phyloP scores from a whole-genome alignment of 2,797 vertebrate species.

The Delichon dasypus region DNA sequence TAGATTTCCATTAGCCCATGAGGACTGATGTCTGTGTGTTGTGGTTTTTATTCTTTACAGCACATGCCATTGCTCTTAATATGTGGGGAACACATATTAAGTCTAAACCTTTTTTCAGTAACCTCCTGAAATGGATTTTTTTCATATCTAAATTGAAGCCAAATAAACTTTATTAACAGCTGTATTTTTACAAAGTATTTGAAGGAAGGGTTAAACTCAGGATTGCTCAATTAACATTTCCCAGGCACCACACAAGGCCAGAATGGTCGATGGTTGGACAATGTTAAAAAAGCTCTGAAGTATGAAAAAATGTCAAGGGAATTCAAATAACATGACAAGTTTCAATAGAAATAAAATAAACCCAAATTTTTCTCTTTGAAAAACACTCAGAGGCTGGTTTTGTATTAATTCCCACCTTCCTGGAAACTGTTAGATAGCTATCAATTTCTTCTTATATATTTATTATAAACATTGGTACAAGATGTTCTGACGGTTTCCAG shows the following conservation, averaged over 20 bases:
- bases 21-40: conserved; percentile 67
- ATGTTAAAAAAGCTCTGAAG: background rate
- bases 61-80: conserved; percentile 60
- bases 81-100: conserved; percentile 63
- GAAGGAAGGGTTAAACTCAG: conserved; percentile 21
- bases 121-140: conserved; percentile 53
- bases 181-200: conserved; percentile 51
- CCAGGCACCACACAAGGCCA: background rate
- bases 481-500: conserved; percentile 65
- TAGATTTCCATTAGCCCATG: conserved; percentile 63
- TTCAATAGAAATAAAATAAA: conserved; percentile 32
- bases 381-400: background rate
- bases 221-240: conserved; percentile 59
- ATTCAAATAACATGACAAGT: conserved; percentile 10
- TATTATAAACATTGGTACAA: conserved; percentile 69
- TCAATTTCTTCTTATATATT: conserved; percentile 57
- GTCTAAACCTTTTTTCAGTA: conserved; percentile 46
- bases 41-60: conserved; percentile 68
- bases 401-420: conserved; percentile 33
- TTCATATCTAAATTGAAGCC: conserved; percentile 63
- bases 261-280: background rate
- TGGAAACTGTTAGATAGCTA: conserved; percentile 57
- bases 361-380: background rate
- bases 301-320: background rate
- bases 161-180: conserved; percentile 67